Conservation (phyloP, 1,140 invertebrate genomes). For the Apis cerana region DNA sequence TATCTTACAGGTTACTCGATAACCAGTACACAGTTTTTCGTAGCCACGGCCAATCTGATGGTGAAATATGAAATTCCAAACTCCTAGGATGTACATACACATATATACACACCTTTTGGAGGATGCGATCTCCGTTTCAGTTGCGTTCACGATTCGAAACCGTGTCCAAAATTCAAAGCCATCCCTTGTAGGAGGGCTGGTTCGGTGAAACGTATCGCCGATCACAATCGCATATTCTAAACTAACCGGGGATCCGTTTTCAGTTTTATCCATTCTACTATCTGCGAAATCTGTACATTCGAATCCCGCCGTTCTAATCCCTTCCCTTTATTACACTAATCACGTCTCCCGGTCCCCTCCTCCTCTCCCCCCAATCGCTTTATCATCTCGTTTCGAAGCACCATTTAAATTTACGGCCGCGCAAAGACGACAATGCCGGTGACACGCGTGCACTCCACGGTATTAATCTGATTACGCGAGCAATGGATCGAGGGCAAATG, state of each 20-base stretch:
- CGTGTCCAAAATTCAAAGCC: too few relatives aligned
- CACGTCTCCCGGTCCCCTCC: background rate
- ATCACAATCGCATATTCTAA: background rate
- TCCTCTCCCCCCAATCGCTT: background rate
- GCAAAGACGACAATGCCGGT: background rate
- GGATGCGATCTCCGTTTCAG: background rate
- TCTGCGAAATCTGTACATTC: background rate
- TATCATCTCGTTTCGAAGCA: background rate
- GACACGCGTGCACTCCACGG: background rate
- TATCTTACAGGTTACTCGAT: slow-evolving; percentile 23
- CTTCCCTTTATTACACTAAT: background rate
- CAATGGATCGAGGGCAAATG: background rate
- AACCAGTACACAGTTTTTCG: slow-evolving; percentile 26
- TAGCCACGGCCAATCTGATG: background rate
- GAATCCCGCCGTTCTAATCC: background rate
- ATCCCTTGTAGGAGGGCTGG: background rate
- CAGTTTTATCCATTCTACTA: background rate
- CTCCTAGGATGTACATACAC: background rate
- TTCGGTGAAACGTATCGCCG: background rate
- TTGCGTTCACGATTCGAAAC: background rate
- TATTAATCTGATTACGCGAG: background rate
- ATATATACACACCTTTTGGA: too few relatives aligned
- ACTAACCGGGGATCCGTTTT: background rate
- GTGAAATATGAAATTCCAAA: slow-evolving; percentile 13
- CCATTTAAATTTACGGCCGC: background rate